A percentile compares a stretch with the other conserved stretches of the same genome.
Conservation (phyloP, 2,113 vertebrate genomes). For the Corythoichthys intestinalis region DNA sequence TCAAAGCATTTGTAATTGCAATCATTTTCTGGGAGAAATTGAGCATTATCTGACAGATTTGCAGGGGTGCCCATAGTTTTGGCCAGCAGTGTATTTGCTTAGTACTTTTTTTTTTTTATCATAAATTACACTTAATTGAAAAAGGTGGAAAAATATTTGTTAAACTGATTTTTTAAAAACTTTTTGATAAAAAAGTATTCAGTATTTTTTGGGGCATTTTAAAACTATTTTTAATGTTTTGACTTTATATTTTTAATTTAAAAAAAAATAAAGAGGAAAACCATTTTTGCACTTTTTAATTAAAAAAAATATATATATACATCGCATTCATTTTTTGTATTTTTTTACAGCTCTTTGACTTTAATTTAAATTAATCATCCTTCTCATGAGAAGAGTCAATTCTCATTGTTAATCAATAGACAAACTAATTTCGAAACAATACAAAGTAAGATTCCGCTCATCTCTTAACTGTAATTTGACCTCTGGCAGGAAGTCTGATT, state of each 20-base stretch:
- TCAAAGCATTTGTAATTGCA: too few relatives aligned
- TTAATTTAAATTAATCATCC: slow-evolving; percentile 27
- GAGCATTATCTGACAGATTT: too few relatives aligned
- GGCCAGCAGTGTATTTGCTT: too few relatives aligned
- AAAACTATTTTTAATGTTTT: neutral
- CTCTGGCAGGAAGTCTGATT: neutral
- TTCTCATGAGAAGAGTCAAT: slow-evolving; percentile 3
- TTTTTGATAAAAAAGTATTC: neutral
- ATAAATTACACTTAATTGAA: too few relatives aligned
- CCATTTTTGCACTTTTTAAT: too few relatives aligned
- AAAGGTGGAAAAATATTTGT: too few relatives aligned
- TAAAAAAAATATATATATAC: too few relatives aligned
- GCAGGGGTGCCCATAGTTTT: too few relatives aligned
- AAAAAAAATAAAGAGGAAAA: too few relatives aligned
- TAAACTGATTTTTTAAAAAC: too few relatives aligned
- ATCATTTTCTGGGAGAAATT: too few relatives aligned
- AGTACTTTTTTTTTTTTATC: too few relatives aligned
- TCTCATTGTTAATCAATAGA: slow-evolving; percentile 21
- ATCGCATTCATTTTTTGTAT: neutral
- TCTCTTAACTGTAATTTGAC: neutral
- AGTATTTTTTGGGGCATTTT: neutral
- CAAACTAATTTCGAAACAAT: slow-evolving; percentile 25
- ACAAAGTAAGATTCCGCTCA: neutral
- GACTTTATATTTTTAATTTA: slow-evolving; percentile 7
- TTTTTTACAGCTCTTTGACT: neutral